phyloP scores from a whole-genome alignment of 2,888 invertebrate species.

The Pyrgus malvae region DNA sequence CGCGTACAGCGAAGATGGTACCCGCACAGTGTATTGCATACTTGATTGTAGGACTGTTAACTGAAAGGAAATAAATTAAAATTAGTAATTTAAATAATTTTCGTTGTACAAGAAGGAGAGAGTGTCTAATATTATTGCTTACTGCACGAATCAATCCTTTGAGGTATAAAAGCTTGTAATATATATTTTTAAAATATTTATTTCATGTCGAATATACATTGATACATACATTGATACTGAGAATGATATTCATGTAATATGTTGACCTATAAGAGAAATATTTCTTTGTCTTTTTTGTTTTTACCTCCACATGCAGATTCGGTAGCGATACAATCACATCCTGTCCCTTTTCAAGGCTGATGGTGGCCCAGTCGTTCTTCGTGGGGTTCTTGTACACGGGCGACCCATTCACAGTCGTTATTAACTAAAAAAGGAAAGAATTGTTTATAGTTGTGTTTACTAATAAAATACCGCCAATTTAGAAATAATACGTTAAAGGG shows the following conservation, averaged over 20 bases:
- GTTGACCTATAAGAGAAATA: no score
- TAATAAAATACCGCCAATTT: no score
- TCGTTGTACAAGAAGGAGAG: background rate
- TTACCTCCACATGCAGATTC: slow-evolving; percentile 86
- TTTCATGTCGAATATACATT: no score
- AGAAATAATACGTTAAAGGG: no score
- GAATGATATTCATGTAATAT: no score
- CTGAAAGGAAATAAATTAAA: slow-evolving; percentile 38
- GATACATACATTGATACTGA: no score
- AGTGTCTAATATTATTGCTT: no score
- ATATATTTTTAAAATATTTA: no score
- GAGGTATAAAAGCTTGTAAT: no score
- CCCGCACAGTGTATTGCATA: slow-evolving; percentile 78
- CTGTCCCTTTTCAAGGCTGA: slow-evolving; percentile 81
- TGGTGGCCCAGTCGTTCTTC: slow-evolving; percentile 83
- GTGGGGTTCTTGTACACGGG: slow-evolving; percentile 73
- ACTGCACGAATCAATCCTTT: no score
- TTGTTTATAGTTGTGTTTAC: no score
- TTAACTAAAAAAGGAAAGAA: no score
- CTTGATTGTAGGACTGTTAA: slow-evolving; percentile 60
- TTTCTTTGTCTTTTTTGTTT: background rate
- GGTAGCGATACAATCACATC: slow-evolving; percentile 84
- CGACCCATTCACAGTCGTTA: slow-evolving; percentile 72
- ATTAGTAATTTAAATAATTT: background rate
- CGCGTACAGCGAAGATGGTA: slow-evolving; percentile 88